Evolutionary conservation across 2,113 vertebrate species (phyloP).

Genomic region (Eclectus roratus): DNA sequence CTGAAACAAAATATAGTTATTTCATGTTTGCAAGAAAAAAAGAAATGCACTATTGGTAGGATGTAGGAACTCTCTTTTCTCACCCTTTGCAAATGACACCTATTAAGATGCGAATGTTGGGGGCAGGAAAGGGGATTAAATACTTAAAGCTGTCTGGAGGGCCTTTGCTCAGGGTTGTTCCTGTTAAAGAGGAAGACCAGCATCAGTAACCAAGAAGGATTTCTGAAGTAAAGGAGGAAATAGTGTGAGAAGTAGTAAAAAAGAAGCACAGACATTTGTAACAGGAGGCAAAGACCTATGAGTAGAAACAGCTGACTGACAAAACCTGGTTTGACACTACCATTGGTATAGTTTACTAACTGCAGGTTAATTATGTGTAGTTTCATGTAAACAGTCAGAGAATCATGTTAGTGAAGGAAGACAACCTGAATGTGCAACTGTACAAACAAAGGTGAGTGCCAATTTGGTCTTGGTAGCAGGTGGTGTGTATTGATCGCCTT

Average conservation of each 20-base stretch:
- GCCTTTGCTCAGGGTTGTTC: not conserved
- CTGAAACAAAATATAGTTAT: not conserved
- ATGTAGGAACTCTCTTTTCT: not conserved
- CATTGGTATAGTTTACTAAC: not conserved
- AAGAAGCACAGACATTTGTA: not conserved
- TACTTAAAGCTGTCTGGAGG: not conserved
- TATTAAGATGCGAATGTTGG: not conserved
- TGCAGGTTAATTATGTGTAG: not conserved
- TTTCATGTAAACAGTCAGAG: not conserved
- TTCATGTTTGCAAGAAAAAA: not conserved
- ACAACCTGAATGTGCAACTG: not conserved
- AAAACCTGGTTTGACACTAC: not conserved
- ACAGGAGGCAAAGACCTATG: not conserved
- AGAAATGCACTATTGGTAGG: not conserved
- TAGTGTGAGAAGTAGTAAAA: not conserved
- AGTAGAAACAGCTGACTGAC: not conserved
- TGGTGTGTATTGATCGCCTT: accelerated
- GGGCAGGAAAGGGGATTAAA: not conserved
- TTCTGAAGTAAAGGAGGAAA: not conserved
- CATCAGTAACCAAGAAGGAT: not conserved
- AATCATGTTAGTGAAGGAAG: not conserved
- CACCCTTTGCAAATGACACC: not conserved
- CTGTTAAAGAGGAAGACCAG: not conserved
- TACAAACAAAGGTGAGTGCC: not conserved
- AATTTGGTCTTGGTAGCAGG: not conserved